phyloP scores from a whole-genome alignment of 2,113 vertebrate species.

The Cynopterus brachyotis region DNA sequence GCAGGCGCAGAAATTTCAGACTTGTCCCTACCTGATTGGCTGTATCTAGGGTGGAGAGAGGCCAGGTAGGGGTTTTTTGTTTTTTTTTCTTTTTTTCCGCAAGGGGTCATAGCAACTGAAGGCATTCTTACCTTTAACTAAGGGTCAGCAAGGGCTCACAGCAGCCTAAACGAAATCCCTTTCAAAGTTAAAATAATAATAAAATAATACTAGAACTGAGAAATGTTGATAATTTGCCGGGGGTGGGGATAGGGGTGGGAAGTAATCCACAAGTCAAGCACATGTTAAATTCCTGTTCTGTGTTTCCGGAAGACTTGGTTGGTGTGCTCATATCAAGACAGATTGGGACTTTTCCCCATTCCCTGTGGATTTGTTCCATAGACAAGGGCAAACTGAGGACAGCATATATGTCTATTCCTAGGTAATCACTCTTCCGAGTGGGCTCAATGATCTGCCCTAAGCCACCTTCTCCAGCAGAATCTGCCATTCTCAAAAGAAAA shows the following conservation, averaged over 20 bases:
- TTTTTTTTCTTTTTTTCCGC: too few relatives aligned
- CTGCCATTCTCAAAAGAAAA: neutral
- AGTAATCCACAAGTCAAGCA: neutral
- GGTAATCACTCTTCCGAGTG: neutral
- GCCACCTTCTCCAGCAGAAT: neutral
- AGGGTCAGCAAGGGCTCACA: too few relatives aligned
- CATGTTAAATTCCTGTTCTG: neutral
- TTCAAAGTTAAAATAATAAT: neutral
- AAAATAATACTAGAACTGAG: neutral
- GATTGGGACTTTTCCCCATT: neutral
- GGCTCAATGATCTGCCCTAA: neutral
- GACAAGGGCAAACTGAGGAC: too few relatives aligned
- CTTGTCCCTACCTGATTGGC: too few relatives aligned
- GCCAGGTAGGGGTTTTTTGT: too few relatives aligned
- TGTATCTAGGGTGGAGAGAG: too few relatives aligned
- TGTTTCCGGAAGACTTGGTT: neutral
- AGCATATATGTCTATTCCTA: neutral
- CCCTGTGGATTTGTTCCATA: fast-evolving
- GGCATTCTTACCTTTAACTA: too few relatives aligned
- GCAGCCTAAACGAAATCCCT: too few relatives aligned
- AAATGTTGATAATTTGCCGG: neutral
- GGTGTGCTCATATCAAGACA: fast-evolving
- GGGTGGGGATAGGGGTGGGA: too few relatives aligned
- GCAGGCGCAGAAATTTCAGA: too few relatives aligned
- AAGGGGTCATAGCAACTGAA: too few relatives aligned